A percentile compares a stretch with the other conserved stretches of the same genome.
Conservation (phyloP, 1,140 invertebrate genomes). For the Drosophila sturtevanti region DNA sequence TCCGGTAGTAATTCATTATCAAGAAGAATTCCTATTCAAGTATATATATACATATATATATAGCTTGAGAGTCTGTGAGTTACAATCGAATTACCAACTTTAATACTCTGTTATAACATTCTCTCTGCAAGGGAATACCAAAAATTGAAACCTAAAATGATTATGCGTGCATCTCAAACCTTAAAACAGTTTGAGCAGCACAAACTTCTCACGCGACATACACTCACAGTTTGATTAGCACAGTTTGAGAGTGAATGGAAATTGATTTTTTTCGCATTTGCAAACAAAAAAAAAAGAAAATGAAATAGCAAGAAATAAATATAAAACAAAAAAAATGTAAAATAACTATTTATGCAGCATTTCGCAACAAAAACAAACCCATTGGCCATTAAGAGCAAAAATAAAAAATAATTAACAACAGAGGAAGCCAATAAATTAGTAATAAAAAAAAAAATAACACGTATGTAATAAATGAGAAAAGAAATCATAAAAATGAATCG, state of each 20-base stretch:
- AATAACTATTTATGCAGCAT: slow-evolving; percentile 38
- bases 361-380: slow-evolving; percentile 14
- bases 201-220: background rate
- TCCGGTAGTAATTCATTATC: no score
- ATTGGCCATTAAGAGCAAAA: background rate
- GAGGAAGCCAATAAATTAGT: slow-evolving; percentile 37
- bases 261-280: background rate
- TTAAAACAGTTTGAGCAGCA: slow-evolving; percentile 35
- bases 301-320: no score
- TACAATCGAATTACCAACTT: background rate
- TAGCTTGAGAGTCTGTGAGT: no score
- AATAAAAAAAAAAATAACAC: slow-evolving; percentile 16
- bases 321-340: slow-evolving; percentile 34
- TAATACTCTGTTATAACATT: background rate
- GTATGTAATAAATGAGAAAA: slow-evolving; percentile 40
- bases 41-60: no score
- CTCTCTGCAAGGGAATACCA: background rate
- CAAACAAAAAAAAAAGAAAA: no score
- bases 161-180: background rate
- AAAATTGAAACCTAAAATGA: background rate
- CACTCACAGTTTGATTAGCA: background rate
- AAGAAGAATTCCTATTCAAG: no score
- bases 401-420: no score
- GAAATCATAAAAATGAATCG: slow-evolving; percentile 4
- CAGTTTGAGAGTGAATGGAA: slow-evolving; percentile 12